Percentiles rank a stretch among this genome's conserved stretches.
These are phyloP conservation scores for Drosophila trichaetosa DNA, from an alignment of 2,888 invertebrate species.

Conservation along the genomic window DNA sequence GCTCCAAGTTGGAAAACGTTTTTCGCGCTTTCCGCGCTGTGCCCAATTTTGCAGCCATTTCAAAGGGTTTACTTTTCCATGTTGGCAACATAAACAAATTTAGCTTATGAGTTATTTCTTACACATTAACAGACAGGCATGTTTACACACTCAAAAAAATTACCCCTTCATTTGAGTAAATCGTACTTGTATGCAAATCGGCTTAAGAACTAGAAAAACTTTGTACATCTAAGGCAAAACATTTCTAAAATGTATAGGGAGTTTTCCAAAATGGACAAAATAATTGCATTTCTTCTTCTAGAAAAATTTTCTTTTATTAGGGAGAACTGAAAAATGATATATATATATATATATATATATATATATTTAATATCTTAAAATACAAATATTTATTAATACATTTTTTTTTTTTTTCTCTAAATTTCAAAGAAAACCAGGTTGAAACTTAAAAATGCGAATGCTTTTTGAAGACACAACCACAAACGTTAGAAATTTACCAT, in stretches of 20 bases:
- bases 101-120: slow-evolving; percentile 7
- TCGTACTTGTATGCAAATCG: background rate
- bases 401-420: no score
- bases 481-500: background rate
- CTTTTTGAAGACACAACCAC: background rate
- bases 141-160: background rate
- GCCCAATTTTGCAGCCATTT: slow-evolving; percentile 33
- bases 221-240: background rate
- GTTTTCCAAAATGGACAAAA: background rate
- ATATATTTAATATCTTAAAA: background rate
- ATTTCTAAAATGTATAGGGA: background rate
- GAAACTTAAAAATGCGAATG: background rate
- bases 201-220: background rate
- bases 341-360: no score
- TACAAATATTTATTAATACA: background rate
- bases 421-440: background rate
- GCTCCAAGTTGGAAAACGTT: slow-evolving; percentile 41
- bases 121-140: background rate
- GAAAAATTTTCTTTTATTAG: background rate
- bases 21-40: slow-evolving; percentile 9
- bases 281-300: background rate
- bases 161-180: background rate
- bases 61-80: slow-evolving; percentile 43
- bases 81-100: slow-evolving; percentile 40
- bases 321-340: no score